These are phyloP conservation scores for Epizoanthus rinbou DNA, from an alignment of 92 coral and sea anemone genomes.

Conservation along the genomic window DNA sequence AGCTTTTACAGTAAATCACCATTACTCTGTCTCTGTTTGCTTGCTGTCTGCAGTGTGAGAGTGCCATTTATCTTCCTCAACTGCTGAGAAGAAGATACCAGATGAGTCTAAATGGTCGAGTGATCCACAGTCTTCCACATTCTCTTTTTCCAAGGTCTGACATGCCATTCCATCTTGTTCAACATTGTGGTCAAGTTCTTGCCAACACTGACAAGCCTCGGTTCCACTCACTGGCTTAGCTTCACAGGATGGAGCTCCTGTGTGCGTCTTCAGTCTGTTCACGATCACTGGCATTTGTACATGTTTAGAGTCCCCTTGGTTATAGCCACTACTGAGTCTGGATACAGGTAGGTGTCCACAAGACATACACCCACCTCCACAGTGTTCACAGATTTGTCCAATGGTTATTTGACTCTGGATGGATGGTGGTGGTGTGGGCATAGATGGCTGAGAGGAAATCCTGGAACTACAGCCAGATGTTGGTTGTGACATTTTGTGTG, in stretches of 20 bases:
- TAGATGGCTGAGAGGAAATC: conserved; percentile 3
- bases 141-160: too few relatives aligned
- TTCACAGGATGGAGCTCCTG: background rate
- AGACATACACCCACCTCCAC: background rate
- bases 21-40: background rate
- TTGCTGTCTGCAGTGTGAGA: background rate
- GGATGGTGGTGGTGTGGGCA: background rate
- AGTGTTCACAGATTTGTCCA: background rate
- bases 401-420: background rate
- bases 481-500: background rate
- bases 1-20: too few relatives aligned
- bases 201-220: background rate
- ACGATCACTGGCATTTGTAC: background rate
- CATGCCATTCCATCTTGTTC: conserved; percentile 2
- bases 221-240: background rate
- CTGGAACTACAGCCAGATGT: conserved; percentile 29
- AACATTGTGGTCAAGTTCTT: conserved; percentile 21
- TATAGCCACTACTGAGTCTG: background rate
- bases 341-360: background rate
- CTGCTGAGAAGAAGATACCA: conserved; percentile 14
- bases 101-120: background rate
- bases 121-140: background rate
- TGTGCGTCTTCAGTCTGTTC: background rate
- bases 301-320: background rate
- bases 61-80: background rate